Evolutionary conservation across 2,888 invertebrate genomes (phyloP), one percentile per base, ranked within the genome.

Genomic region (Lepidochitona cinerea): DNA sequence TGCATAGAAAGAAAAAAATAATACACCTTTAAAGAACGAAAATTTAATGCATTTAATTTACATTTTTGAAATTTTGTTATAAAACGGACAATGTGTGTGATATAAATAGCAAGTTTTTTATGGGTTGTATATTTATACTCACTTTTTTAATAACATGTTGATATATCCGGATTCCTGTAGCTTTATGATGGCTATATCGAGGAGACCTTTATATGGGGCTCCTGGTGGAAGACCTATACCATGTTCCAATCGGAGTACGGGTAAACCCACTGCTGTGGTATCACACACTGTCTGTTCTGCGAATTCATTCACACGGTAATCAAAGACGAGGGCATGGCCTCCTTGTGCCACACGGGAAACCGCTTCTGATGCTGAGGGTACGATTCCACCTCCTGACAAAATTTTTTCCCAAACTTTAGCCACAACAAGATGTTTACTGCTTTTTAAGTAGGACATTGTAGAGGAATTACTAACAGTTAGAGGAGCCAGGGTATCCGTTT

Each of bases 261-360:
- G 85, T 4, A 81, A 71, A 0, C 83, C 84, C 23, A 81, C 83
- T 9, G 83, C 79, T 74, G 79, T 81, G 33, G 84, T 84, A 9
- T 74, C 72, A 73, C 87, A 87, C 36, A 84, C 75, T 14, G 76
- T 80, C 41, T 81, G 81, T 70, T 84, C 84, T 0, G 83, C 79
- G 32, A 81, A 85, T 2, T 81, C 76, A 75, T 86, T 86, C 64
- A 87, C 85, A 67, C 83, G 76, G 37, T 81, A 85, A 70, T 87
- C 87, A 75, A 85, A 87, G n/a, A 87, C 83, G 66, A 87, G 85
- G 0, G 86, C 87, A 70, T 80, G 77, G n/a, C 75, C 65, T 4
- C 80, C 79, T 4, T 23, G 65, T 52, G 68, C 74, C 12, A 81
- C 76, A 41, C 70, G 74, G 26, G 69, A 6, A n/a, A 80, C 71